Base-by-base conservation (phyloP, 2,797 vertebrate species). In the Ptychadena robeensis region DNA sequence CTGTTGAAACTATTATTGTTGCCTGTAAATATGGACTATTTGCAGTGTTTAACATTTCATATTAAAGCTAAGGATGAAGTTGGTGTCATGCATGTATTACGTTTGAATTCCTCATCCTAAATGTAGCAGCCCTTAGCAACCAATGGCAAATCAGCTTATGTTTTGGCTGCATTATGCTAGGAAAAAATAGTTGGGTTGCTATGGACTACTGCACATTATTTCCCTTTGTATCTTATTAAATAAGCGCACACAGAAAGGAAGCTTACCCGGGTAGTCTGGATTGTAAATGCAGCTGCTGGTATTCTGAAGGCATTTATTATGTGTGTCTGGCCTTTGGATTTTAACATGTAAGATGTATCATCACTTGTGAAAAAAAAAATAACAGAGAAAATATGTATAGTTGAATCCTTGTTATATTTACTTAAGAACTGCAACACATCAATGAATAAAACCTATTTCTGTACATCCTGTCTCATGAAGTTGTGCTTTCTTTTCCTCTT, bases 331-430 rank as follows among this genome's bases (percentile, higher is more conserved):
- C 93, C 94, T 94, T 93, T 85, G 91, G 93, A 94, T 94, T 94
- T 93, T 93, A 92, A 91, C 92, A 90, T 94, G 93, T 95, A 95
- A 95, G 94, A 95, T 95, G 94, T 94, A 95, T 94, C 93, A 95
- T 95, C 94, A 94, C 90, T 91, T 90, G 90, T 93, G 93, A 71
- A 87, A 82, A 89, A 90, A 67, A 88, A 86, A 89, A 3, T 44
- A 44, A 48, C 40, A 15, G 44, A 53, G 75, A 77, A 28, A 88
- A 92, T 92, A 92, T 94, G 93, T 95, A 93, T 91, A 94, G 90
- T 92, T 94, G 91, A 93, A 92, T 90, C 91, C 90, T 92, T 93
- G 93, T 94, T 94, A 94, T 95, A 94, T 95, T 95, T 95, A 94
- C 91, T 92, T 87, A 90, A 79, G 72, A 90, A 93, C 90, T 89